Base-by-base conservation (phyloP, 1,140 invertebrate species). In the Apis laboriosa region DNA sequence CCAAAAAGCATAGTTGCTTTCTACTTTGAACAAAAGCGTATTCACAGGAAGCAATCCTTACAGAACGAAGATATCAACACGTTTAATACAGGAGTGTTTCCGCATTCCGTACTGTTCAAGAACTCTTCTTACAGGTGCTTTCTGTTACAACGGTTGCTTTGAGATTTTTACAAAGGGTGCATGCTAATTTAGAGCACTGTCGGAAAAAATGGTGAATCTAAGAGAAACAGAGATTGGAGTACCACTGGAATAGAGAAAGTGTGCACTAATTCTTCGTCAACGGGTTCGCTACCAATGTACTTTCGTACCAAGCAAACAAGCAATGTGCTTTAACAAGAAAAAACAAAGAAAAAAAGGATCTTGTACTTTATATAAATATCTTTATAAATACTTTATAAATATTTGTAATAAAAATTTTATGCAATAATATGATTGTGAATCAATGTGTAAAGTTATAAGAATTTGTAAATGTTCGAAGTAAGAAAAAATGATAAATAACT, bases 21-120 rank as follows among this genome's bases (percentile, higher is more conserved):
- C 83, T 84, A 84, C 83, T 64, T 74, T 75, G 71, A 87, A 87
- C 86, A 88, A 68, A 88, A 88, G 83, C 87, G 77, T 83, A 82
- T 82, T 72, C 77, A 87, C 77, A 87, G 71, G 78, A 88, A 88
- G 86, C 87, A 77, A 82, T 79, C 66, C 81, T 87, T 80, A 85
- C 82, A 77, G 73, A 67, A 53, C 28, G 64, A 77, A 80, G 77
- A 74, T 80, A 79, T 79, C 56, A 86, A 74, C 64, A 77, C 28
- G 77, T 79, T 86, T 74, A 77, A 84, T 84, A 87, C 83, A 86
- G 63, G 74, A 53, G 49, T 64, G 53, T 60, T 43, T 83, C 64
- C 68, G 84, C 85, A 87, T 87, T 86, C 84, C 85, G 78, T 86
- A 76, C 34, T 78, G 51, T 83, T 67, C 21, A 49, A 15, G 28